phyloP scores from a whole-genome alignment of 2,888 invertebrate genomes.

The Caenorhabditis japonica region DNA sequence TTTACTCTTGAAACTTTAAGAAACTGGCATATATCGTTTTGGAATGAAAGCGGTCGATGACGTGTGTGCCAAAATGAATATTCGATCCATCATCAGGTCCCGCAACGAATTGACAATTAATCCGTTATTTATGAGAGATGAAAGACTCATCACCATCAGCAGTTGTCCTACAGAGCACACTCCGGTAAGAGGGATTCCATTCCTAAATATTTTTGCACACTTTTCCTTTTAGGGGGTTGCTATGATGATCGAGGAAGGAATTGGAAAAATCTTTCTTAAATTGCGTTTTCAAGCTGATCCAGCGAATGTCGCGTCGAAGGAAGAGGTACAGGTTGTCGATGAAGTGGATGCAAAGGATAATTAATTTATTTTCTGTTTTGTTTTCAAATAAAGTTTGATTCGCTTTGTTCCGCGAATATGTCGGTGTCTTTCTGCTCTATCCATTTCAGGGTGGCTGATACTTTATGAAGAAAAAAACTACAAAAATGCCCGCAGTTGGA shows the following conservation, averaged over 20 bases:
- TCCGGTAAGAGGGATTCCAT: constrained; percentile 5
- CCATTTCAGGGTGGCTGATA: no score
- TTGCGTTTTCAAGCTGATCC: constrained; percentile 8
- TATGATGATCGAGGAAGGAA: constrained; percentile 9
- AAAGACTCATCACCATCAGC: constrained; percentile 17
- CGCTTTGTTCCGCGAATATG: no score
- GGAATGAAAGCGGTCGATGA: constrained; percentile 20
- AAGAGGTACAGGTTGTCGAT: no score
- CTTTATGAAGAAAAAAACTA: no score
- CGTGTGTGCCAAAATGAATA: not conserved
- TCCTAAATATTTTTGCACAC: not conserved
- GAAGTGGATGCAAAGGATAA: no score
- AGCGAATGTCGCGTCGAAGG: no score
- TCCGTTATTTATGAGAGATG: constrained; percentile 14
- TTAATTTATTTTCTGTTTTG: no score
- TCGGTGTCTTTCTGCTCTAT: no score
- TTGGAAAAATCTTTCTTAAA: constrained; percentile 23
- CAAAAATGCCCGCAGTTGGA: no score
- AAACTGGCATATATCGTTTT: not conserved
- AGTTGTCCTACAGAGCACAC: constrained; percentile 13
- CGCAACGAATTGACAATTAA: constrained; percentile 20
- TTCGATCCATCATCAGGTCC: constrained; percentile 16
- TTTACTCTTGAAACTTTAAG: no score
- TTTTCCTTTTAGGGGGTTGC: constrained; percentile 6
- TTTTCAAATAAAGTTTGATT: no score